Evolutionary conservation across 1,140 invertebrate genomes (phyloP).

Genomic region (Zaprionus inermis): DNA sequence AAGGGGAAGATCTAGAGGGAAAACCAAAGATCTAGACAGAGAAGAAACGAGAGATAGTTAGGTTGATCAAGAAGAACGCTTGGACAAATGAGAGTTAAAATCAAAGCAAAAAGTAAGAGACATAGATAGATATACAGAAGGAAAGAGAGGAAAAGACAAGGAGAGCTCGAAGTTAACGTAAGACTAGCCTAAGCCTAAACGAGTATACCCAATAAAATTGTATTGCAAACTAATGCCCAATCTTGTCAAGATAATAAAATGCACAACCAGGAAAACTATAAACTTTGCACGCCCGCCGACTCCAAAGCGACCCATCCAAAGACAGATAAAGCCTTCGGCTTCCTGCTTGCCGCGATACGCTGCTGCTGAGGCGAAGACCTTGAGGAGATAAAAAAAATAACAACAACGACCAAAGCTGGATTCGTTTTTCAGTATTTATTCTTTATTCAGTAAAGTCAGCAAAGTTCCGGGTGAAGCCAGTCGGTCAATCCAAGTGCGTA

Average conservation of each 20-base stretch:
- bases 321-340: slow-evolving; percentile 26
- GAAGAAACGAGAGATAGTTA: background rate
- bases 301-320: background rate
- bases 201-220: background rate
- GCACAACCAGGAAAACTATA: slow-evolving; percentile 29
- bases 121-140: background rate
- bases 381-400: slow-evolving; percentile 15
- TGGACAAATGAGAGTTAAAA: background rate
- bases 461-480: slow-evolving; percentile 9
- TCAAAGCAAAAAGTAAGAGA: background rate
- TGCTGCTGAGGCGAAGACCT: background rate
- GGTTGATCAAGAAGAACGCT: background rate
- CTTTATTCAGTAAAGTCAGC: slow-evolving; percentile 7
- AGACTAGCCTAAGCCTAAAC: background rate
- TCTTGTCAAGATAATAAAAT: background rate
- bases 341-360: slow-evolving; percentile 29
- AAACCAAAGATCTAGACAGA: background rate
- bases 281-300: slow-evolving; percentile 15
- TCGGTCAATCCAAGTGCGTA: slow-evolving; percentile 6
- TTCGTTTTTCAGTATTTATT: slow-evolving; percentile 40
- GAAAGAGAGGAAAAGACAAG: background rate
- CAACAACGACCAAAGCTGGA: slow-evolving; percentile 10
- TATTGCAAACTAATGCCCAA: background rate
- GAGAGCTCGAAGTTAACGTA: slow-evolving; percentile 2
- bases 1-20: too few relatives aligned